phyloP scores from a whole-genome alignment of 1,140 invertebrate genomes.

The Nylanderia fulva region DNA sequence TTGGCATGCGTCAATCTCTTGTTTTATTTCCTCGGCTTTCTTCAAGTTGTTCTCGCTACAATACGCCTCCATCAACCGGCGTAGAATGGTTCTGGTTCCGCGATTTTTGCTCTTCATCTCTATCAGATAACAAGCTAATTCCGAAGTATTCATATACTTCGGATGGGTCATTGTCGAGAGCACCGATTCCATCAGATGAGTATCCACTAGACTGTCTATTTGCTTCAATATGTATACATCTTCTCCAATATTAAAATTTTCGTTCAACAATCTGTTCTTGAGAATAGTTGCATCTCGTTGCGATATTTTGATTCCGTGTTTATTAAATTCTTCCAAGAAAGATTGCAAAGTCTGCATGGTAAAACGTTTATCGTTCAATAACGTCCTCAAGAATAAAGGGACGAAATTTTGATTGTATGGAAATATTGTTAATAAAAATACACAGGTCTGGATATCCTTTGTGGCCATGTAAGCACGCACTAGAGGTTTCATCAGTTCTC shows the following conservation, averaged over 20 bases:
- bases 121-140: constrained; percentile 85
- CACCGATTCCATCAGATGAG: background rate
- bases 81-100: constrained; percentile 86
- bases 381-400: constrained; percentile 26
- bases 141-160: constrained; percentile 86
- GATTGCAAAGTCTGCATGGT: background rate
- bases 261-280: background rate
- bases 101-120: constrained; percentile 87
- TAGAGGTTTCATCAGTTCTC: constrained; percentile 77
- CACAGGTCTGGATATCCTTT: constrained; percentile 68
- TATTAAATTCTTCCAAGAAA: constrained; percentile 47
- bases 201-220: background rate
- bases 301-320: constrained; percentile 17
- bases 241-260: background rate
- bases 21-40: constrained; percentile 83
- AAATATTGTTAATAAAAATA: constrained; percentile 73
- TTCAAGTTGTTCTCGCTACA: constrained; percentile 84
- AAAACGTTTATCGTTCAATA: background rate
- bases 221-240: background rate
- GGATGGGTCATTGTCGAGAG: constrained; percentile 62
- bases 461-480: constrained; percentile 63
- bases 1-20: constrained; percentile 83
- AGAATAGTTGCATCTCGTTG: background rate
- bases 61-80: constrained; percentile 86
- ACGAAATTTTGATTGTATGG: constrained; percentile 15